A percentile compares a stretch with the other conserved stretches of the same genome.
These are phyloP conservation scores for Megaceryle maxima DNA, from an alignment of 2,113 vertebrate genomes.

Conservation along the genomic window DNA sequence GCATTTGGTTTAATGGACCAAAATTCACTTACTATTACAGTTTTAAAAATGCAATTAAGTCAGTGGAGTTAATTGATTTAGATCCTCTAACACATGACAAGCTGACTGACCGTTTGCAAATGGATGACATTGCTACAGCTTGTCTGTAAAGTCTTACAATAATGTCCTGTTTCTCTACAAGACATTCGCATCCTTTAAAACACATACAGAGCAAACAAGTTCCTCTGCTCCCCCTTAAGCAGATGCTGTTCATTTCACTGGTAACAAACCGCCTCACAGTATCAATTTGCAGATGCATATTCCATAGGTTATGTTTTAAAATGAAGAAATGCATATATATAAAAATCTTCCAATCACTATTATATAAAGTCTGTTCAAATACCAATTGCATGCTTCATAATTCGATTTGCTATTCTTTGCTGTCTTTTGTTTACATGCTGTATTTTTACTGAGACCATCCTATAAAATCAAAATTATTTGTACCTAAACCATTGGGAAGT, in stretches of 20 bases:
- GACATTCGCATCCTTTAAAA: neutral
- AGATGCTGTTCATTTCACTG: neutral
- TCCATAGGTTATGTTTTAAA: neutral
- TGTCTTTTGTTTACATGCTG: neutral
- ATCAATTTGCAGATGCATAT: neutral
- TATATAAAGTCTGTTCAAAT: neutral
- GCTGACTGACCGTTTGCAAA: neutral
- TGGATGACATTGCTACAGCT: neutral
- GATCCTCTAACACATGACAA: neutral
- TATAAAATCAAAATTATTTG: neutral
- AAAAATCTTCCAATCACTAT: neutral
- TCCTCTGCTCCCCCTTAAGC: neutral
- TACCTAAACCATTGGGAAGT: neutral
- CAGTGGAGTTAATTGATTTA: neutral
- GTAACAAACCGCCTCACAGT: neutral
- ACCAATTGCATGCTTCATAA: neutral
- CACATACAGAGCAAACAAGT: neutral
- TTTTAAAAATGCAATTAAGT: neutral
- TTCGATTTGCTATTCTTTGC: neutral
- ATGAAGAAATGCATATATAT: neutral
- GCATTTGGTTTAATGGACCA: neutral
- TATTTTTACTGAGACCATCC: neutral
- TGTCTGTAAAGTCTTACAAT: neutral
- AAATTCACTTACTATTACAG: neutral
- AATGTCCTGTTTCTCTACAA: neutral